A percentile compares a stretch with the other conserved stretches of the same genome.
These are phyloP conservation scores for Smutsia temminckii DNA, from an alignment of 2,797 vertebrate species.

Conservation along the genomic window DNA sequence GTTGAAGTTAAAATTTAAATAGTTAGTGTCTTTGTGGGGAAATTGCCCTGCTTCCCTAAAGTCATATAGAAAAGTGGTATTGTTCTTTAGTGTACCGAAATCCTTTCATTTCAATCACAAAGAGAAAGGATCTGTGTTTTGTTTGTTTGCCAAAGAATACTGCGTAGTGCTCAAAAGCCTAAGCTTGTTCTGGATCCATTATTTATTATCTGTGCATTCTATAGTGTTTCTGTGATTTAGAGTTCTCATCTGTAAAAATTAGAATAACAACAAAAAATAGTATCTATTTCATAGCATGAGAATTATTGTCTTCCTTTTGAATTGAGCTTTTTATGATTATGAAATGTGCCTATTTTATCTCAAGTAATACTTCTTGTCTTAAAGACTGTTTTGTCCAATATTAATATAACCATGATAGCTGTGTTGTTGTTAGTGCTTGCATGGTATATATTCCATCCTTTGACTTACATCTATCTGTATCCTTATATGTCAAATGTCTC, in stretches of 20 bases:
- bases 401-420: slow-evolving; percentile 8
- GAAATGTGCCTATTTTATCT: slow-evolving; percentile 8
- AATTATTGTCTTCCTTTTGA: not conserved
- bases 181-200: not conserved
- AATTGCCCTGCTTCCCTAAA: not conserved
- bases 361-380: not conserved
- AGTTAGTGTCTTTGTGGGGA: not conserved
- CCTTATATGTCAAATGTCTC: not conserved
- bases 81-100: not conserved
- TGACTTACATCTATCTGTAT: not conserved
- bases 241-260: not conserved
- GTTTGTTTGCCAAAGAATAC: not conserved
- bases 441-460: not conserved
- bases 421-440: not conserved
- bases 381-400: slow-evolving; percentile 18
- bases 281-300: not conserved
- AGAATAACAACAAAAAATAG: not conserved
- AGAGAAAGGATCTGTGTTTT: not conserved
- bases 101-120: slow-evolving; percentile 15
- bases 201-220: not conserved
- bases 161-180: not conserved
- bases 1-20: slow-evolving; percentile 36
- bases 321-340: not conserved
- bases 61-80: not conserved
- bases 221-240: not conserved